phyloP scores from a whole-genome alignment of 2,888 invertebrate genomes.

The Hirtodrosophila confusa region DNA sequence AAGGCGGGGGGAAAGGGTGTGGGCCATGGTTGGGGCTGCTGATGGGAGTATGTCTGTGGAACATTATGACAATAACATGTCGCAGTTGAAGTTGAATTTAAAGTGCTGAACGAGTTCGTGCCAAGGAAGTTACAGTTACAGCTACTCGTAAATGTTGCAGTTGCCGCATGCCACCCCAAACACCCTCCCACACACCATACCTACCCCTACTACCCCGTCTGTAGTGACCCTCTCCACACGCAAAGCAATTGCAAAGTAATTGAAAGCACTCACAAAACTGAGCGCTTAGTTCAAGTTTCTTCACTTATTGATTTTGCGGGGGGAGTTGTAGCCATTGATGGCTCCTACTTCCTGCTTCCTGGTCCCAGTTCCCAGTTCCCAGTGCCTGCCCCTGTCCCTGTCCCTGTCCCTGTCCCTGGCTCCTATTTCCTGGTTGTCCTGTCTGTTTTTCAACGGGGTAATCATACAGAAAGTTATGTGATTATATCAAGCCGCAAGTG shows the following conservation, averaged over 20 bases:
- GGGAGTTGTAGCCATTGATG: constrained; percentile 13
- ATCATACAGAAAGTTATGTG: too few relatives aligned
- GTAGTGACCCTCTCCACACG: not conserved
- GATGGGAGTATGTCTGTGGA: constrained; percentile 4
- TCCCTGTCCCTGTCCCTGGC: too few relatives aligned
- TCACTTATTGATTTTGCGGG: constrained; percentile 47
- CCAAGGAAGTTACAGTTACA: constrained; percentile 44
- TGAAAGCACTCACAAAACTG: constrained; percentile 58
- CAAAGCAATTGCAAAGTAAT: constrained; percentile 68
- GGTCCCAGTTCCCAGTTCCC: not conserved
- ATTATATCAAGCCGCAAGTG: too few relatives aligned
- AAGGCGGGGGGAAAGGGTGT: not conserved
- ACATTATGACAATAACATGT: constrained; percentile 77
- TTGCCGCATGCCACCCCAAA: not conserved
- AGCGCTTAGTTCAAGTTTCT: constrained; percentile 40
- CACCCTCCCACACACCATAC: not conserved
- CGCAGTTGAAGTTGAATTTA: constrained; percentile 63
- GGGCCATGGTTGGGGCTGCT: not conserved
- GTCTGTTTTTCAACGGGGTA: not conserved
- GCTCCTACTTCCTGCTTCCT: not conserved
- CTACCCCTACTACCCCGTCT: not conserved
- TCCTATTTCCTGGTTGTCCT: not conserved
- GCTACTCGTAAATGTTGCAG: constrained; percentile 27
- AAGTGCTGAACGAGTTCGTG: constrained; percentile 50
- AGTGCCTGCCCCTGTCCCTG: too few relatives aligned